Percentiles rank a stretch among this genome's conserved stretches.
These are phyloP conservation scores for Grammomys surdaster DNA, from an alignment of 2,113 vertebrate species.

Conservation along the genomic window DNA sequence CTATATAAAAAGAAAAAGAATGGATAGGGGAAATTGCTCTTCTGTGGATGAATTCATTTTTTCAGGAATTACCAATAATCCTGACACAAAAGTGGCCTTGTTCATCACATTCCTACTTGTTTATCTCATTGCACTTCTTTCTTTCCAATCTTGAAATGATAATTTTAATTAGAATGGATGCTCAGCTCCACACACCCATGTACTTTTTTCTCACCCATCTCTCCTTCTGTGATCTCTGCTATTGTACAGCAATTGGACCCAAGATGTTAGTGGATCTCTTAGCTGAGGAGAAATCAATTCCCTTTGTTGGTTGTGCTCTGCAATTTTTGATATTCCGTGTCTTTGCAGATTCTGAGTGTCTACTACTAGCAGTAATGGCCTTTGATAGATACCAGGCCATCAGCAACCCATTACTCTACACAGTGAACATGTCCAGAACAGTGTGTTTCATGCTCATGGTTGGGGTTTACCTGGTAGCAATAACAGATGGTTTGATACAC, in stretches of 20 bases:
- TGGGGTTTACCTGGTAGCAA: neutral
- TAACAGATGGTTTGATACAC: neutral
- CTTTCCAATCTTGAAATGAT: constrained; percentile 17
- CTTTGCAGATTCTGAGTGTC: constrained; percentile 29
- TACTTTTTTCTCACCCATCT: constrained; percentile 65
- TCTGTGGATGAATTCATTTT: constrained; percentile 2
- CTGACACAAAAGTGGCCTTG: rapidly evolving
- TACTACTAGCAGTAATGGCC: constrained; percentile 27
- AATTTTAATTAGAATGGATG: neutral
- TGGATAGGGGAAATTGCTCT: constrained; percentile 22
- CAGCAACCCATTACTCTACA: neutral
- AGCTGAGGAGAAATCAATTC: neutral
- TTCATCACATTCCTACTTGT: neutral
- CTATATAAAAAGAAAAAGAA: neutral
- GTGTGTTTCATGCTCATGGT: neutral
- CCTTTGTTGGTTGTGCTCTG: neutral
- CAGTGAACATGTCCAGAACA: neutral
- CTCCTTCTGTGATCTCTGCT: constrained; percentile 48
- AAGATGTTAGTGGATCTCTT: neutral
- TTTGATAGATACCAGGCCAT: neutral
- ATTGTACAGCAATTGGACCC: neutral
- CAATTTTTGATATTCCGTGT: neutral
- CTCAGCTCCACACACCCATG: neutral
- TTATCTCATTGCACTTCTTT: constrained; percentile 4
- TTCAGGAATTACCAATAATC: neutral